Evolutionary conservation across 2,113 vertebrate genomes (phyloP), one percentile per base, ranked within the genome.

Genomic region (Capreolus pygargus): DNA sequence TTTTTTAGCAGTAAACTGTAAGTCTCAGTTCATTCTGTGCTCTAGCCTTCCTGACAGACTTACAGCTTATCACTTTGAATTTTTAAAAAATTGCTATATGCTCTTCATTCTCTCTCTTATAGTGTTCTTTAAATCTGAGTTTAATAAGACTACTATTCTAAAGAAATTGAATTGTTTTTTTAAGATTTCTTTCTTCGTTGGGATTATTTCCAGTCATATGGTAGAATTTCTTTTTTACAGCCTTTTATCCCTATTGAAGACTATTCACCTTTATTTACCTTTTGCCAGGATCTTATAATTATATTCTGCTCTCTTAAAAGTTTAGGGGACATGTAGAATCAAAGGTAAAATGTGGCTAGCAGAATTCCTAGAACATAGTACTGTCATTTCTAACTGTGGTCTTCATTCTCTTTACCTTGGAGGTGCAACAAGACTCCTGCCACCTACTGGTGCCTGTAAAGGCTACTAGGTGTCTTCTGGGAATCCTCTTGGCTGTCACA

Each of bases 391-490:
- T 81, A 67, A 85, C 10, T 11, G 27, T 6, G 2, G 54, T 76
- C 43, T 52, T 87, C 64, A 54, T 55, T 74, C 47, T 60, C 4
- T 47, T 67, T 14, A 30, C 33, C 45, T 89, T 55, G 54, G 86
- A 36, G 45, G 55, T 45, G 81, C 89, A 76, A 74, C 70, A 86
- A 76, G 89, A 95, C 57, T 96, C 91, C n/a, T 93, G 47, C 58
- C 97, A 94, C 58, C 86, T 97, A 54, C 61, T 97, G 47, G 60
- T 96, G 67, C 64, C 52, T 96, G 1, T 88, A 52, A 86, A 97
- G 33, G 15, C 58, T 91, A 47, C 47, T 76, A n/a, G 76, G 86
- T 92, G 52, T 83, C 93, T 78, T 93, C 30, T 55, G 43, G 52
- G 89, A 43, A 67, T 58, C 94, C 43, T 81, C 30, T 1, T 50